Conservation (phyloP, 2,113 vertebrate genomes). For the Bubalus kerabau region DNA sequence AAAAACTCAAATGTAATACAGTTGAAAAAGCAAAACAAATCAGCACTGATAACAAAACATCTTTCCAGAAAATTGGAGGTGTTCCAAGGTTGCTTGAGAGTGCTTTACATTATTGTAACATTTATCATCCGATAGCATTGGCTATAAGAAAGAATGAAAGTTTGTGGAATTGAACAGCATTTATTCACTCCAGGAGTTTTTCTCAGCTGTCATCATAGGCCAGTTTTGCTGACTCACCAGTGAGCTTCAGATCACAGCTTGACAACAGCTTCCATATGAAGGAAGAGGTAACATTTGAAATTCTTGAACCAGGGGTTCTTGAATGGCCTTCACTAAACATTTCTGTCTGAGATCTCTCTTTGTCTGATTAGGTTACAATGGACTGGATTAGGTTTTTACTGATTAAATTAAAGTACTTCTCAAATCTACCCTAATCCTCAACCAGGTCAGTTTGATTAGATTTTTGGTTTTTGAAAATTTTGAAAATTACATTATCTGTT, state of each 20-base stretch:
- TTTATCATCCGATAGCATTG: not conserved
- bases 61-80: not conserved
- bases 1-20: not conserved
- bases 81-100: not conserved
- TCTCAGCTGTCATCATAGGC: not conserved
- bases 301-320: not conserved
- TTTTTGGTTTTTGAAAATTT: not conserved
- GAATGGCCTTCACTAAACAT: not conserved
- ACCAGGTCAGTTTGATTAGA: not conserved
- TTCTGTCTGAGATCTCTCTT: not conserved
- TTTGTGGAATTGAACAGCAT: not conserved
- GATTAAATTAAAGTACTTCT: constrained; percentile 17
- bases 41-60: not conserved
- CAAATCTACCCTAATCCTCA: not conserved
- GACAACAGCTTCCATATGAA: not conserved
- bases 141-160: not conserved
- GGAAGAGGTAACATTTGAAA: not conserved
- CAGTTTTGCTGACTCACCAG: not conserved
- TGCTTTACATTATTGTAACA: not conserved
- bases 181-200: not conserved
- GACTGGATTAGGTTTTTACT: not conserved
- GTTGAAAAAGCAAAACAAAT: not conserved
- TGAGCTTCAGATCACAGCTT: not conserved
- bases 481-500: not conserved
- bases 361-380: not conserved